A percentile compares a stretch with the other conserved stretches of the same genome.
These are phyloP conservation scores for Sicus ferrugineus DNA, from an alignment of 2,888 invertebrate species.

Conservation along the genomic window DNA sequence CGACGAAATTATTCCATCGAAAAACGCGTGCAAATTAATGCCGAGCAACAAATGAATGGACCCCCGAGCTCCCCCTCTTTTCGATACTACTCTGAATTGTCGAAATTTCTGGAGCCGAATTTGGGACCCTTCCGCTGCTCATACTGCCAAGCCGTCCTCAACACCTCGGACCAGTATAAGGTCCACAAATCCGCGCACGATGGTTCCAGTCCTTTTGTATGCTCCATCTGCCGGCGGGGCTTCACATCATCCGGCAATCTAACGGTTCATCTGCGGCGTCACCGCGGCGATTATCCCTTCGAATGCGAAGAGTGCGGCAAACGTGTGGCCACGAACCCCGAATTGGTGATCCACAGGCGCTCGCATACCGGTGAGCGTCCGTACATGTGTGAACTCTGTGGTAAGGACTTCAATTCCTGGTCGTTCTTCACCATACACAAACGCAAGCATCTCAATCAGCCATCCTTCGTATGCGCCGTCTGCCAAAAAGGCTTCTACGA, in stretches of 20 bases:
- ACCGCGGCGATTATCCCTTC: constrained; percentile 55
- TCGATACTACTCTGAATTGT: constrained; percentile 46
- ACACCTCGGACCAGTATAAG: constrained; percentile 57
- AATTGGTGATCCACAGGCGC: constrained; percentile 56
- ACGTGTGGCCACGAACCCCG: constrained; percentile 56
- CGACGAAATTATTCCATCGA: constrained; percentile 47
- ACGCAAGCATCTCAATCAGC: constrained; percentile 54
- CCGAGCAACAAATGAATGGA: constrained; percentile 6
- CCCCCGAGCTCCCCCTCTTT: constrained; percentile 10
- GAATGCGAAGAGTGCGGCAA: constrained; percentile 55
- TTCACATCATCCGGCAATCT: constrained; percentile 56
- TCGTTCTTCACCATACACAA: constrained; percentile 57
- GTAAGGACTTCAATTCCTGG: constrained; percentile 58
- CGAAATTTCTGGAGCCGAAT: constrained; percentile 49
- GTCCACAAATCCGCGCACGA: constrained; percentile 54
- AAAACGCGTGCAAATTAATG: constrained; percentile 48
- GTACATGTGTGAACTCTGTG: constrained; percentile 54
- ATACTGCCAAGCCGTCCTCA: constrained; percentile 48
- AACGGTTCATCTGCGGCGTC: constrained; percentile 54
- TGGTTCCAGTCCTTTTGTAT: constrained; percentile 55
- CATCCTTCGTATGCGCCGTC: constrained; percentile 56
- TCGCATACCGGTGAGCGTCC: constrained; percentile 57
- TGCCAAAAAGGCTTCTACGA: constrained; percentile 58
- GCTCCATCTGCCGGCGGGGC: constrained; percentile 55
- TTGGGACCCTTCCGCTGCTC: constrained; percentile 56